Conservation (phyloP, 2,113 vertebrate genomes). For the Junco hyemalis region DNA sequence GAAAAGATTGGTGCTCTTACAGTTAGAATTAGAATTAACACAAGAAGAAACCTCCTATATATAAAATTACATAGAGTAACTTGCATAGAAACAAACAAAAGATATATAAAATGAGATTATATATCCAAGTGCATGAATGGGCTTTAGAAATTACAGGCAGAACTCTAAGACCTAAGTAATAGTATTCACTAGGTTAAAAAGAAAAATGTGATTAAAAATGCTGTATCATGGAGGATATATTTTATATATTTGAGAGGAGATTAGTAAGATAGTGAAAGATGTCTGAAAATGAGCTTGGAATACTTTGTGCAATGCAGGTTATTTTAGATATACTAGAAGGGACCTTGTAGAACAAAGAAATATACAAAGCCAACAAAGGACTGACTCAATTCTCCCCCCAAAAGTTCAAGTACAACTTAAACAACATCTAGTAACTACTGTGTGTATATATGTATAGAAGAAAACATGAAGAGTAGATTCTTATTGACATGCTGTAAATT, state of each 20-base stretch:
- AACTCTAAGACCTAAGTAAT: not conserved
- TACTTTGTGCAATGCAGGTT: not conserved
- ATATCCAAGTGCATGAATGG: not conserved
- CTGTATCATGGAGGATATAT: not conserved
- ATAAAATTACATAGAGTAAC: not conserved
- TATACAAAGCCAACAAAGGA: not conserved
- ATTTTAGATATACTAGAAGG: not conserved
- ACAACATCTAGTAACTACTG: not conserved
- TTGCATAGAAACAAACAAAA: not conserved
- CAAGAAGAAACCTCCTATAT: not conserved
- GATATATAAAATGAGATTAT: not conserved
- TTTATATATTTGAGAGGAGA: not conserved
- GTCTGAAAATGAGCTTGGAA: not conserved
- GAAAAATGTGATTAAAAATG: not conserved
- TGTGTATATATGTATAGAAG: not conserved
- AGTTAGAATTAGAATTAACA: not conserved
- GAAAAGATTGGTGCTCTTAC: not conserved
- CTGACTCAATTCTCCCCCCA: fast-evolving
- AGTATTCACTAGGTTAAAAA: not conserved
- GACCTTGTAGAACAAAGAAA: not conserved
- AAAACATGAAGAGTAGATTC: not conserved
- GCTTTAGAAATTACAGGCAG: not conserved
- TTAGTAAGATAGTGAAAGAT: not conserved
- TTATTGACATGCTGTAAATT: not conserved
- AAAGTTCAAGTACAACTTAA: not conserved